phyloP scores from a whole-genome alignment of 2,113 vertebrate species.

The Macquaria australasica region DNA sequence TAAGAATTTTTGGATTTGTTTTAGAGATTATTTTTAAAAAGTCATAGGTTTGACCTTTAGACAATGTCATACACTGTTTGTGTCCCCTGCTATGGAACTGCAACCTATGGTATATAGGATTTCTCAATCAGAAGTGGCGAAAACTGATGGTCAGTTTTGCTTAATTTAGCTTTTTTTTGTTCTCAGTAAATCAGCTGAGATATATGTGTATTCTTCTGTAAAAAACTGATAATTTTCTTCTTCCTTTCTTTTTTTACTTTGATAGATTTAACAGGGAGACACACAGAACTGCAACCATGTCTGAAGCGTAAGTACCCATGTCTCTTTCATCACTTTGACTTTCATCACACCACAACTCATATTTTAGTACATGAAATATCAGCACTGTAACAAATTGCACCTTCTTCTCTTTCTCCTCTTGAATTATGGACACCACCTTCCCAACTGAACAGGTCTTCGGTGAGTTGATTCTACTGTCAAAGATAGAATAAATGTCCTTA shows the following conservation, averaged over 20 bases:
- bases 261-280: slow-evolving; percentile 28
- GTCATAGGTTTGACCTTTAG: slow-evolving; percentile 53
- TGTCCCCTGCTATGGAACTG: background rate
- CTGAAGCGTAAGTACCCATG: slow-evolving; percentile 77
- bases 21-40: background rate
- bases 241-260: background rate
- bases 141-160: background rate
- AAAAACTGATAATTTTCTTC: background rate
- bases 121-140: background rate
- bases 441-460: slow-evolving; percentile 43
- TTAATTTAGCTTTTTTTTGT: background rate
- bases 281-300: slow-evolving; percentile 74
- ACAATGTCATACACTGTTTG: slow-evolving; percentile 45
- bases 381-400: background rate
- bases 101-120: background rate
- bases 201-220: background rate
- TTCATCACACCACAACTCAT: background rate
- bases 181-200: background rate
- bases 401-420: slow-evolving; percentile 33
- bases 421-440: slow-evolving; percentile 6
- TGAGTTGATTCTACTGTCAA: slow-evolving; percentile 55
- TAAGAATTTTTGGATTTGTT: slow-evolving; percentile 4
- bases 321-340: background rate
- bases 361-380: background rate
- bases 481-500: background rate